These are phyloP conservation scores for Panagrolaimus sp. DNA, from an alignment of 1,140 invertebrate genomes.

Conservation along the genomic window DNA sequence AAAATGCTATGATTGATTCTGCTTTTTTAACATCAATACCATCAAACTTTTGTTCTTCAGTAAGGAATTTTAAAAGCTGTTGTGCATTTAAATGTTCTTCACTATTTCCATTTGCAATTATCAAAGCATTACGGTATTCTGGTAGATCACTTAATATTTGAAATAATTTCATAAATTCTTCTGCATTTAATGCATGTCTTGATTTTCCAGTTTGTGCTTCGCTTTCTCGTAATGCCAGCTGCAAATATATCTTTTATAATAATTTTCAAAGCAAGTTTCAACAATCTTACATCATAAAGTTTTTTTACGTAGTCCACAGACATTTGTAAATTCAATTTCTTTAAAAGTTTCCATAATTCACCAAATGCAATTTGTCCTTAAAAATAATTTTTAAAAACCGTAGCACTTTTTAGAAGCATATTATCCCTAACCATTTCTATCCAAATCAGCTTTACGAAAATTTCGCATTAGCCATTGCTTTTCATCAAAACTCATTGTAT, in stretches of 20 bases:
- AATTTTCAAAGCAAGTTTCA: background rate
- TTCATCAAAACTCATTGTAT: constrained; percentile 47
- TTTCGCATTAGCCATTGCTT: constrained; percentile 49
- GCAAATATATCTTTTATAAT: background rate
- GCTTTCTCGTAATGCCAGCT: constrained; percentile 6
- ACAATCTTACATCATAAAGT: constrained; percentile 44
- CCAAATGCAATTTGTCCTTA: constrained; percentile 47
- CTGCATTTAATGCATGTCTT: constrained; percentile 38
- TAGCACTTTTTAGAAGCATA: background rate
- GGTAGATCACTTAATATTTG: constrained; percentile 49
- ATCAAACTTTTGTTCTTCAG: constrained; percentile 54
- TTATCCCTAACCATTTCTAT: constrained; percentile 42
- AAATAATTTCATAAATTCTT: constrained; percentile 52
- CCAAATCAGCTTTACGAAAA: constrained; percentile 49
- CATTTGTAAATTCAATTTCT: constrained; percentile 53
- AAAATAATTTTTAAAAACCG: constrained; percentile 19
- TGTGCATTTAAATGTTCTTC: constrained; percentile 43
- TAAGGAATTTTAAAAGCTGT: constrained; percentile 40
- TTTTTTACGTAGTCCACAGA: constrained; percentile 44
- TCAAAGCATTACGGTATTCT: constrained; percentile 37
- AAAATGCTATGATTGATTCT: constrained; percentile 49
- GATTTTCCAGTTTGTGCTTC: background rate
- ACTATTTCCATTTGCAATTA: constrained; percentile 35
- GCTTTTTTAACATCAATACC: constrained; percentile 48
- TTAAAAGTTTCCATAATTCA: constrained; percentile 55